Conservation (phyloP, 2,797 vertebrate species). For the Liasis olivaceus region DNA sequence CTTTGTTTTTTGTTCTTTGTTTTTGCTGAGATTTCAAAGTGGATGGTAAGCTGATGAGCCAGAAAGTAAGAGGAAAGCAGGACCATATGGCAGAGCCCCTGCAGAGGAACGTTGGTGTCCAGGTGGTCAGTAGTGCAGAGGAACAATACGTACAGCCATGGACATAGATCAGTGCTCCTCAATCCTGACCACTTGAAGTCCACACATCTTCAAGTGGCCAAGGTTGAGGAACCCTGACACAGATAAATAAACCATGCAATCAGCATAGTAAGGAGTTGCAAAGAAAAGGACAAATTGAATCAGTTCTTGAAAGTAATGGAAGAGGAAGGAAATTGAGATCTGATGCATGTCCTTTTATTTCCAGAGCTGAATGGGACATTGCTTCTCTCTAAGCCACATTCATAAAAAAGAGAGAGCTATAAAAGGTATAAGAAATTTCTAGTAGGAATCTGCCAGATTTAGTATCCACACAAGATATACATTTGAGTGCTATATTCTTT, state of each 20-base stretch:
- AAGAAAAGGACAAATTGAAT: conserved; percentile 4
- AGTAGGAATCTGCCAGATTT: background rate
- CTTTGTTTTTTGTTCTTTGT: background rate
- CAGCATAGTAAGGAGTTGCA: background rate
- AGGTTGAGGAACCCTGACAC: no score
- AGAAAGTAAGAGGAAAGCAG: conserved; percentile 14
- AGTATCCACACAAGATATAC: background rate
- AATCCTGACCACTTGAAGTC: no score
- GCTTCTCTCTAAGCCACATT: background rate
- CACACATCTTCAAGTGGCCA: no score
- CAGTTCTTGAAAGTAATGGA: background rate
- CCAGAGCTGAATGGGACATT: background rate
- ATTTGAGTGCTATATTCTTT: background rate
- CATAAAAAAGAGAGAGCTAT: background rate
- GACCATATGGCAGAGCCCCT: conserved; percentile 19
- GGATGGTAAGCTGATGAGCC: background rate
- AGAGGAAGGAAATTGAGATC: background rate
- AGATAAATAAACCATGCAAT: conserved; percentile 10
- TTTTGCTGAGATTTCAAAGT: conserved; percentile 42
- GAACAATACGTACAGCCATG: background rate
- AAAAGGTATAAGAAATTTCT: background rate
- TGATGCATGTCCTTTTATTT: background rate
- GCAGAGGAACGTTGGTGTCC: background rate
- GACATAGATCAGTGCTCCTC: background rate
- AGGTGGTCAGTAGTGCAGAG: background rate